Evolutionary conservation across 2,113 vertebrate species (phyloP), one percentile per base, ranked within the genome.

Genomic region (Polypterus senegalus): DNA sequence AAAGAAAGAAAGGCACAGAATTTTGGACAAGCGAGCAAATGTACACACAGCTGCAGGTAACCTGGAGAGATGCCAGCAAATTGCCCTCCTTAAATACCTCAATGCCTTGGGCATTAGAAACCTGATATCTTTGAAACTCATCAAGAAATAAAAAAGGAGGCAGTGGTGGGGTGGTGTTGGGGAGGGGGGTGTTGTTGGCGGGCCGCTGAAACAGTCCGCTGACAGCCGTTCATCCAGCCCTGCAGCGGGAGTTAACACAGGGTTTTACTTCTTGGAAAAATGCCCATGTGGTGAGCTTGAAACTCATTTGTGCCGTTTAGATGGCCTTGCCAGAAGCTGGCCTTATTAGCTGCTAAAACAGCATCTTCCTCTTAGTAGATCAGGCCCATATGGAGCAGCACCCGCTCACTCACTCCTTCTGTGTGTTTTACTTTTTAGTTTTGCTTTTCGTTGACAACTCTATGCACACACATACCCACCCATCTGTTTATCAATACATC

Each of bases 341-440:
- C 85, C 79, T 84, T 83, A 84, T 88, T 82, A 85, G 79, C 80
- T 85, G 83, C 77, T 85, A 86, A 88, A 86, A 74, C 74, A 72
- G 63, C 72, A 66, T 71, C 81, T 80, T 76, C 74, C 77, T 78
- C 73, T 76, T 71, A 75, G 27, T 27, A 27, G 27, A 27, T 27
- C 27, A 27, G 27, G 27, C 27, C 27, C 27, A 27, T 27, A 27
- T 27, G 27, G 27, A 27, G 27, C 27, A 27, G 27, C 27, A 27
- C 27, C 27, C 27, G 2, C 27, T 27, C 27, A 2, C 27, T 27
- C 27, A 27, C 27, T 27, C 27, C 27, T 27, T 27, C 27, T 27
- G 27, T 27, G 27, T 27, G 27, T 27, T 27, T 27, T 27, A 27
- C 27, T 27, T 27, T 27, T 27, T 27, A 27, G 27, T 27, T 27